phyloP scores from a whole-genome alignment of 2,113 vertebrate species.

The Bufo bufo region DNA sequence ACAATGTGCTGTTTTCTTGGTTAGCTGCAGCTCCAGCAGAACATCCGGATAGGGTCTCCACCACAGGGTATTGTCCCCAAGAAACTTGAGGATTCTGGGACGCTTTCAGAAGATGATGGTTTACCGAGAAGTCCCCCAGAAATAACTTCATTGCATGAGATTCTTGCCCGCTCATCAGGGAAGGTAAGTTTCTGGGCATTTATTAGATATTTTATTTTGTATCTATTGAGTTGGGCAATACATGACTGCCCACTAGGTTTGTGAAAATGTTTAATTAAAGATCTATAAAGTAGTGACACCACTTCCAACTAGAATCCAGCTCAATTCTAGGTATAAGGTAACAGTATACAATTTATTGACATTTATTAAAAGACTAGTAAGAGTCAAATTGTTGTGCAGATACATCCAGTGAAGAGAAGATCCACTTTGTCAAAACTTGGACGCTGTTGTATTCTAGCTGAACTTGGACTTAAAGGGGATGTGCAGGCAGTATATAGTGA shows the following conservation, averaged over 20 bases:
- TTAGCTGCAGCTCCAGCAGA: constrained; percentile 76
- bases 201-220: not conserved
- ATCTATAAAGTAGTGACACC: not conserved
- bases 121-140: constrained; percentile 78
- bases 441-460: too few relatives aligned
- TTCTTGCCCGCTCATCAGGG: constrained; percentile 61
- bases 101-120: constrained; percentile 77
- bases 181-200: constrained; percentile 62
- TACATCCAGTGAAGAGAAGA: too few relatives aligned
- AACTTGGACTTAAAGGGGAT: too few relatives aligned
- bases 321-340: not conserved
- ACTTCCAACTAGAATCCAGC: not conserved
- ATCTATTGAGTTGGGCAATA: not conserved
- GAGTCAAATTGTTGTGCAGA: too few relatives aligned
- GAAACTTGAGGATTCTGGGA: constrained; percentile 73
- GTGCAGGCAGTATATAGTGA: too few relatives aligned
- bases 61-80: constrained; percentile 71
- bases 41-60: constrained; percentile 76
- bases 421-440: too few relatives aligned
- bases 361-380: too few relatives aligned
- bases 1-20: not conserved
- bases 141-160: constrained; percentile 67
- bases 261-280: not conserved
- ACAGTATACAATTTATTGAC: not conserved
- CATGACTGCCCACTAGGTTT: not conserved